A percentile compares a stretch with the other conserved stretches of the same genome.
Evolutionary conservation across 92 coral and sea anemone species (phyloP).

Genomic region (Metridium senile): DNA sequence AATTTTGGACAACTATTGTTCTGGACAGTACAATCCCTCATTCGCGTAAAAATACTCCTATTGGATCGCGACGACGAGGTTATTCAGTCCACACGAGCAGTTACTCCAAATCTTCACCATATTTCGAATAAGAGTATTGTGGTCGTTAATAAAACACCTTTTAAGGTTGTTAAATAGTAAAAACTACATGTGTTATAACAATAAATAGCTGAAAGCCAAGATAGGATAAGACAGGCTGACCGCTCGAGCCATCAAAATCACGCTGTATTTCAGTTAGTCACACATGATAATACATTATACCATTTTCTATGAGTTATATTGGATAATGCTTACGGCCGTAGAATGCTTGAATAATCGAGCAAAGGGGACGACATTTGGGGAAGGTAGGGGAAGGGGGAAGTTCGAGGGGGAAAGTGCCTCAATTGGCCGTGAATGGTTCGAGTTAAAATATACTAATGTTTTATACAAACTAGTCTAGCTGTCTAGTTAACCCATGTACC

Average conservation of each 20-base stretch:
- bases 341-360: not conserved
- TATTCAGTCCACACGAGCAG: no score
- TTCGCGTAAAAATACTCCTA: no score
- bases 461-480: not conserved
- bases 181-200: not conserved
- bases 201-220: not conserved
- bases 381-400: not conserved
- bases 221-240: not conserved
- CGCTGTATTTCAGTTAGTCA: not conserved
- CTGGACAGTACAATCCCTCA: no score
- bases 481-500: slow-evolving; percentile 7
- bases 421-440: not conserved
- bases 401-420: not conserved
- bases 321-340: no score
- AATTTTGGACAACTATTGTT: no score
- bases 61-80: not conserved
- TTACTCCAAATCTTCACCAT: no score
- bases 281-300: not conserved
- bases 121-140: no score
- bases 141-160: not conserved
- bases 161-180: not conserved
- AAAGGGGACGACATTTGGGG: no score
- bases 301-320: not conserved
- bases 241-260: not conserved
- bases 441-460: not conserved